A percentile compares a stretch with the other conserved stretches of the same genome.
Evolutionary conservation across 1,140 invertebrate species (phyloP).

Genomic region (Chymomyza costata): DNA sequence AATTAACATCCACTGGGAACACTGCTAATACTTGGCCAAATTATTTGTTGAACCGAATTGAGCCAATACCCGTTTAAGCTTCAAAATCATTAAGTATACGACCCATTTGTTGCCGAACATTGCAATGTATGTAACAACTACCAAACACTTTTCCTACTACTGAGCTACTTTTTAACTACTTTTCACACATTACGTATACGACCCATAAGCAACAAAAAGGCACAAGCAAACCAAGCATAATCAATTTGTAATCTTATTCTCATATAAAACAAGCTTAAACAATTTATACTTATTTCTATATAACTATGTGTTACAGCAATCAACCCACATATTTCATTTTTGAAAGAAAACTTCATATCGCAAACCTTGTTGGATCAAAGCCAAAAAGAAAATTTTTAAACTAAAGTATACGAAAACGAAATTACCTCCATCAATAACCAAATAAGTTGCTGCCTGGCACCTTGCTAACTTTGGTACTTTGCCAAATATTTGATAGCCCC

Average conservation of each 20-base stretch:
- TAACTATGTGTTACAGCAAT: conserved; percentile 20
- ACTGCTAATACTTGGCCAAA: too few relatives aligned
- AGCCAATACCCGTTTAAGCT: too few relatives aligned
- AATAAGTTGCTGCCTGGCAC: conserved; percentile 35
- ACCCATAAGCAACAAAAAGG: conserved; percentile 18
- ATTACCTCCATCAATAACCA: conserved; percentile 38
- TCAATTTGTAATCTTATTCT: not conserved
- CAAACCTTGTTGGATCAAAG: not conserved
- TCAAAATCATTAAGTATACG: too few relatives aligned
- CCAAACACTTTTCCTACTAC: too few relatives aligned
- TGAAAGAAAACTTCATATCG: not conserved
- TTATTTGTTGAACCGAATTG: too few relatives aligned
- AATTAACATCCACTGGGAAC: too few relatives aligned
- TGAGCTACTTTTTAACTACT: too few relatives aligned
- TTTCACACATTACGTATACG: conserved; percentile 6
- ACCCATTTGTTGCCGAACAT: too few relatives aligned
- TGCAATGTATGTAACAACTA: too few relatives aligned
- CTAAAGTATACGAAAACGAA: conserved; percentile 29
- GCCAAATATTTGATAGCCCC: conserved; percentile 17
- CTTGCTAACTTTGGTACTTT: conserved; percentile 16
- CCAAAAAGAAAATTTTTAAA: conserved; percentile 20
- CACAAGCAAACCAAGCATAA: conserved; percentile 2
- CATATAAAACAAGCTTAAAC: conserved; percentile 8
- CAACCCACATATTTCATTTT: too few relatives aligned
- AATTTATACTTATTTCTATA: conserved; percentile 13